Evolutionary conservation across 2,888 invertebrate genomes (phyloP), one percentile per base, ranked within the genome.

Genomic region (Polia nebulosa): DNA sequence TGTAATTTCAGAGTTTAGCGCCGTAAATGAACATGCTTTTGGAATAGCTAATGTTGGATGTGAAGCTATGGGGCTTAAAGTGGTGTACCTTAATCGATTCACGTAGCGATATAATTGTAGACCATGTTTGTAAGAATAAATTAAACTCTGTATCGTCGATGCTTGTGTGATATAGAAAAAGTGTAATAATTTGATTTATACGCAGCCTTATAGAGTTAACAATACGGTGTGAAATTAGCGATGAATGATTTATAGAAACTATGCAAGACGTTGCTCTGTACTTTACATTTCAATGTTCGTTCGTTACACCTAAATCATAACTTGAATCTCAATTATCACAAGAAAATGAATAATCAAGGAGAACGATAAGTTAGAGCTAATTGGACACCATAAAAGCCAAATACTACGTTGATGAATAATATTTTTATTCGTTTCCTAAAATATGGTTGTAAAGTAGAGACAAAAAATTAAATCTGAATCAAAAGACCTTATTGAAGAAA

Each of bases 11-110:
- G 79, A 81, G 80, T 85, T 83, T 83, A 85, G 77, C 69, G 68
- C 74, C 60, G 53, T 79, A 84, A 87, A 81, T 74, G 86, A 81
- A 78, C 70, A 83, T 81, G 81, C 80, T 81, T 83, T 80, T 69
- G 76, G 80, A 80, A 85, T 85, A 78, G 76, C 47, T 81, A 83
- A 87, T 85, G 66, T 70, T 74, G 49, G 75, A 76, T 80, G 72
- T 58, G 77, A 70, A 73, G 65, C 25, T 41, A 62, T 71, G 65
- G 44, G 39, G 45, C 75, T 68, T 76, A 69, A 78, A 73, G 63
- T 72, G 73, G 74, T 70, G 66, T 72, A 59, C 57, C 45, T 56
- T 83, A 83, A 76, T 76, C 65, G 83, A 84, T 75, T 67, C 85
- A 85, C 80, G 80, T 80, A 78, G 59, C 63, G 66, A 73, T 83